Evolutionary conservation across 2,888 invertebrate genomes (phyloP).

Genomic region (Eupelmus urozonus): DNA sequence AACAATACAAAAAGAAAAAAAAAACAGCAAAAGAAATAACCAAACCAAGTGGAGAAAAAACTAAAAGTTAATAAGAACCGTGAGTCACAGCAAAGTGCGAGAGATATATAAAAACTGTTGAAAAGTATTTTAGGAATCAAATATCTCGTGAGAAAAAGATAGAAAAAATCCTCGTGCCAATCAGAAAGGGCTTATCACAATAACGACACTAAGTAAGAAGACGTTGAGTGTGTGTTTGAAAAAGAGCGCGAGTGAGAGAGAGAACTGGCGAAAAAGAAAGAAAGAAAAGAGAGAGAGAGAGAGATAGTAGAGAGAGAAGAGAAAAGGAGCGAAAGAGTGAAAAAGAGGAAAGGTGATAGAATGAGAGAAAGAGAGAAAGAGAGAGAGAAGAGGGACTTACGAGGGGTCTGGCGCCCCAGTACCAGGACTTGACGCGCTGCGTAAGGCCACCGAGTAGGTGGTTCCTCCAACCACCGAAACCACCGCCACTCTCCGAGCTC

Average conservation of each 20-base stretch:
- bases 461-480: conserved; percentile 91
- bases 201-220: conserved; percentile 29
- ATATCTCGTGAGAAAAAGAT: conserved; percentile 28
- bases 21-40: neutral
- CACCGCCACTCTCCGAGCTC: conserved; percentile 76
- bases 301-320: conserved; percentile 31
- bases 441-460: conserved; percentile 95
- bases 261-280: conserved; percentile 32
- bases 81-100: conserved; percentile 28
- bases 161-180: conserved; percentile 31
- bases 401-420: conserved; percentile 95
- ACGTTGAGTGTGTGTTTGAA: conserved; percentile 25
- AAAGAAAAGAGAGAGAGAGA: conserved; percentile 44
- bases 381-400: conserved; percentile 83
- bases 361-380: conserved; percentile 48
- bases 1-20: neutral
- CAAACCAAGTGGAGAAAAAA: conserved; percentile 2
- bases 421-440: conserved; percentile 97
- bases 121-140: conserved; percentile 30
- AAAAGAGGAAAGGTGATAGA: conserved; percentile 35
- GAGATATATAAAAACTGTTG: conserved; percentile 7
- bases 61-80: neutral
- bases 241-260: conserved; percentile 25
- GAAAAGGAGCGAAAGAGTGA: conserved; percentile 45
- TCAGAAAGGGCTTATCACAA: conserved; percentile 13